phyloP scores from a whole-genome alignment of 2,113 vertebrate species.

The Pygoscelis antarcticus region DNA sequence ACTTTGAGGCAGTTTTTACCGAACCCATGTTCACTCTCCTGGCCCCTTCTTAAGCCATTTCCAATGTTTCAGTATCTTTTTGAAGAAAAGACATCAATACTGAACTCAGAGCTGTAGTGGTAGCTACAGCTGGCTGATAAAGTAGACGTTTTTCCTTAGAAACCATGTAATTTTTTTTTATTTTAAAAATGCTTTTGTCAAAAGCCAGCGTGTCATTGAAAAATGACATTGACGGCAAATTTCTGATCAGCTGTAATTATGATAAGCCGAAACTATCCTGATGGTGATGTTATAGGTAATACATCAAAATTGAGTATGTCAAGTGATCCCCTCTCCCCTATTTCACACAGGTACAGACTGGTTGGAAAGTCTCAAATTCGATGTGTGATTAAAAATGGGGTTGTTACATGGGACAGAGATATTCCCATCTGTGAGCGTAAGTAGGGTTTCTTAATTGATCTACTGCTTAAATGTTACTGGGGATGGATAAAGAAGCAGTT shows the following conservation, averaged over 20 bases:
- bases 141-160: not conserved
- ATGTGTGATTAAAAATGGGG: not conserved
- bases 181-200: not conserved
- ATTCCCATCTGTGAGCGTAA: conserved; percentile 36
- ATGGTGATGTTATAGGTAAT: not conserved
- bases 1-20: not conserved
- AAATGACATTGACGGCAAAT: not conserved
- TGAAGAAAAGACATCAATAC: not conserved
- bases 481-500: not conserved
- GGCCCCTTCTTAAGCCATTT: not conserved
- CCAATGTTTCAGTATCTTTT: not conserved
- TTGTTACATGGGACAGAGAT: not conserved
- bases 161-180: fast-evolving
- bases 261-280: not conserved
- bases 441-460: not conserved
- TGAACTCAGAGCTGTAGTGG: not conserved
- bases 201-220: not conserved
- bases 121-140: not conserved
- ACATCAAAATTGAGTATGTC: not conserved
- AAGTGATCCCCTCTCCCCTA: not conserved
- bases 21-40: not conserved
- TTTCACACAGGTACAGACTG: conserved; percentile 33
- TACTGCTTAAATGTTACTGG: fast-evolving
- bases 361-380: not conserved
- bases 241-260: not conserved